phyloP scores from a whole-genome alignment of 2,888 invertebrate species.

The Agelastica alni region DNA sequence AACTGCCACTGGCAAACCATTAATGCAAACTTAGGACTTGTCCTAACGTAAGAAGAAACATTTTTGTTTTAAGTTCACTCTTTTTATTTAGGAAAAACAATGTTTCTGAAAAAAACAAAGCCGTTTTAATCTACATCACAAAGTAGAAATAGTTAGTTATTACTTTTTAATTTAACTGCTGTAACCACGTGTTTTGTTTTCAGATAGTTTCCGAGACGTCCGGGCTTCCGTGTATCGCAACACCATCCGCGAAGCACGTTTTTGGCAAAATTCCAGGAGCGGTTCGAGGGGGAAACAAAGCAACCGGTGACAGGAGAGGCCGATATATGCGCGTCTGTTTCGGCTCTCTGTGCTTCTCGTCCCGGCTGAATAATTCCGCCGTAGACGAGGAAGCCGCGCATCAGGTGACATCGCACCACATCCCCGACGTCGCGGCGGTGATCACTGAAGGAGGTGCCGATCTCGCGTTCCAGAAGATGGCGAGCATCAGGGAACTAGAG shows the following conservation, averaged over 20 bases:
- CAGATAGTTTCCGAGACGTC: background rate
- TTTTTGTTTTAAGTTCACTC: too few species aligned
- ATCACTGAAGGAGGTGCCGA: constrained; percentile 20
- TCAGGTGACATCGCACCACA: constrained; percentile 40
- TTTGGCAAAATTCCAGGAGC: constrained; percentile 26
- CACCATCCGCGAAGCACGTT: constrained; percentile 1
- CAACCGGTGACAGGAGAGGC: constrained; percentile 64
- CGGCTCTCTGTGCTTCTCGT: constrained; percentile 85
- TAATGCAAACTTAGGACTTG: too few species aligned
- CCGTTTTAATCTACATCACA: too few species aligned
- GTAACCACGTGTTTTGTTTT: constrained; percentile 3
- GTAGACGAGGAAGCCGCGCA: constrained; percentile 73
- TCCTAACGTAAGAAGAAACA: too few species aligned
- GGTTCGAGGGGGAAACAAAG: constrained; percentile 23
- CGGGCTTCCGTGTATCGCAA: background rate
- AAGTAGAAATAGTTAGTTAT: too few species aligned
- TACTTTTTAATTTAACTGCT: too few species aligned
- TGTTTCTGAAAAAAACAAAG: too few species aligned
- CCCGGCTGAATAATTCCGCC: constrained; percentile 71
- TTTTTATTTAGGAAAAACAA: too few species aligned
- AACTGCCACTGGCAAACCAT: too few species aligned
- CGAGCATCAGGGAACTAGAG: constrained; percentile 60
- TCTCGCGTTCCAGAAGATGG: constrained; percentile 43
- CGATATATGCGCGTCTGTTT: constrained; percentile 82
- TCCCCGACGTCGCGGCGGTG: constrained; percentile 15